These are phyloP conservation scores for Potamilus streckersoni DNA, from an alignment of 1,140 invertebrate species.

Conservation along the genomic window DNA sequence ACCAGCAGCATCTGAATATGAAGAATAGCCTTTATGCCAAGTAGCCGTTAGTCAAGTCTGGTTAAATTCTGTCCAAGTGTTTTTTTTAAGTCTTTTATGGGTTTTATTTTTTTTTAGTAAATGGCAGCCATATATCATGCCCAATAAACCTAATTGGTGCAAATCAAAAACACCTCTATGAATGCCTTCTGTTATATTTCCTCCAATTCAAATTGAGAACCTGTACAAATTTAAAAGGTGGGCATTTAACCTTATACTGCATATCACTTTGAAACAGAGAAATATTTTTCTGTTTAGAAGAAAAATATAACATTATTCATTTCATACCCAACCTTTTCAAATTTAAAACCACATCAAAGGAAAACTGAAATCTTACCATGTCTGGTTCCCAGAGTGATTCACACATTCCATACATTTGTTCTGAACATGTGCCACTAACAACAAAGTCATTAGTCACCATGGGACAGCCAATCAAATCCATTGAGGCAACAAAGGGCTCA, in stretches of 20 bases:
- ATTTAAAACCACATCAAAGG: conserved; percentile 44
- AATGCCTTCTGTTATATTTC: background rate
- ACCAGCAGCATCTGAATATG: too few species aligned
- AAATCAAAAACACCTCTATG: too few species aligned
- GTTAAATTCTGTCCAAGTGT: too few species aligned
- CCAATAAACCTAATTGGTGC: too few species aligned
- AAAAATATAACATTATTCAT: background rate
- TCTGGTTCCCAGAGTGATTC: conserved; percentile 94
- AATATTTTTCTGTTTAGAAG: background rate
- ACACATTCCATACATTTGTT: conserved; percentile 98
- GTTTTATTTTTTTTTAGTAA: too few species aligned
- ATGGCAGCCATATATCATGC: too few species aligned
- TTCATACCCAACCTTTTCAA: background rate
- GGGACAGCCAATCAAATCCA: conserved; percentile 95
- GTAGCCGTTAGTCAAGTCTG: too few species aligned
- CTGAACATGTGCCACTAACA: conserved; percentile 90
- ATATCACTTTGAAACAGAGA: background rate
- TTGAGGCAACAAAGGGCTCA: conserved; percentile 91
- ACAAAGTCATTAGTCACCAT: conserved; percentile 95
- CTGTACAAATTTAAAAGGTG: background rate
- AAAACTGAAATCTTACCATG: conserved; percentile 70
- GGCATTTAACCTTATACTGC: background rate
- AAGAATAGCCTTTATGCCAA: too few species aligned
- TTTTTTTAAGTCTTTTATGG: too few species aligned
- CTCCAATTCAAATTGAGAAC: background rate